Evolutionary conservation across 2,797 vertebrate species (phyloP), one percentile per base, ranked within the genome.

Genomic region (Trematomus bernacchii): DNA sequence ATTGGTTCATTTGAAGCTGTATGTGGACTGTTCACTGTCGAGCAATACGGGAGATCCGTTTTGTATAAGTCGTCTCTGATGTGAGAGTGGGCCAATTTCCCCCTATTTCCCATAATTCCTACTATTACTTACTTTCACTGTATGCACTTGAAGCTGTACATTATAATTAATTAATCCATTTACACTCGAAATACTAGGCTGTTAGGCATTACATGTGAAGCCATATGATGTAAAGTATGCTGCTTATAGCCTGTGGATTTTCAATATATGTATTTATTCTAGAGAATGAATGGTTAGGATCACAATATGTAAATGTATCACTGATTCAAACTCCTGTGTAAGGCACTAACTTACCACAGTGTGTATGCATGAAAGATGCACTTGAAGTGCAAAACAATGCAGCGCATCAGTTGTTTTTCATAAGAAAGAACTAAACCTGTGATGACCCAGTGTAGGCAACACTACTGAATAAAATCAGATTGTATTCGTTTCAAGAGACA

Each of bases 381-480:
- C 33, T 76, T 73, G 53, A 78, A 51, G 5, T 50, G 18, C 47
- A 69, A 55, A 76, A 59, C 30, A 59, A 66, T 48, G 50, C 40
- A 69, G 66, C 16, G 16, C 19, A 67, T 73, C 57, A 77, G 42
- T 64, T 78, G 64, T 78, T 84, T 77, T 80, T 4, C 13, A 37
- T 58, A 33, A 80, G 78, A 58, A 48, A 62, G 50, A 64, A 44
- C 14, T 58, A 70, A 66, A 70, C 66, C 21, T 12, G 40, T 43
- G n/a, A 12, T 77, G 76, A 72, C 57, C 67, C 43, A 37, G 42
- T 73, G 73, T 76, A 57, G 64, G 66, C 66, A 77, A 63, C 55
- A 37, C 72, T 3, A 60, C 60, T 63, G 63, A 80, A 73, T 75
- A 65, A 61, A 67, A 66, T 52, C 46, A 67, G 44, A 61, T 33